Base-by-base conservation (phyloP, 2,797 vertebrate species). In the Tiaroga cobitis region DNA sequence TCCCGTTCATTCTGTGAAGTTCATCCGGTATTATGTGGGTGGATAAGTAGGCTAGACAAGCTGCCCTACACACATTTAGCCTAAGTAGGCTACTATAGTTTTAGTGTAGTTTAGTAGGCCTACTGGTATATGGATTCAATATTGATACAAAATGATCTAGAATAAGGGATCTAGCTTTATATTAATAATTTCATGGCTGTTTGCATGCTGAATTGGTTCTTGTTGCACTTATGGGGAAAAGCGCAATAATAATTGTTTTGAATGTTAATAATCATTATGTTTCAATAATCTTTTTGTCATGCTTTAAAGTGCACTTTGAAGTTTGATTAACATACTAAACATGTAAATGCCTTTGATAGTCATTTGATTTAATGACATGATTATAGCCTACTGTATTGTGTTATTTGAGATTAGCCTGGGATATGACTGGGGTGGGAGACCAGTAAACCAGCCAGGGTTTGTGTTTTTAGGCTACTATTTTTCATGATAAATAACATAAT, bases 1-100 rank as follows among this genome's bases (percentile, higher is more conserved):
- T 89, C 90, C 92, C 89, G 91, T 91, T 92, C 90, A 87, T 87
- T 85, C 72, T 80, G 83, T 88, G 86, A 87, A 91, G 89, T 91
- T 93, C 92, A 93, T 92, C 92, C 91, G 91, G 90, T 84, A 87
- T 34, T 72, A 8, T 67, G 2, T 29, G 59, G 56, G 79, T 49
- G 69, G 65, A 70, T 32, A 19, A 9, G 15, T 32, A 59, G 39
- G 4, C 6, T 32, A 59, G 39, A 6, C 6, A 69, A n/a, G 43
- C 29, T 51, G 46, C 79, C 19, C 9, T 39, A 18, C 24, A n/a
- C 18, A 41, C 16, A 26, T 15, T 7, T 34, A 65, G 26, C 19
- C 5, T 13, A 43, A 11, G 43, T 46, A 43, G 41, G 3, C 41
- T 43, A 70, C 13, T 26, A 26, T 74, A 21, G 49, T 76, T 54